Conservation (phyloP, 1,140 invertebrate genomes). For the Leguminivora glycinivorella region DNA sequence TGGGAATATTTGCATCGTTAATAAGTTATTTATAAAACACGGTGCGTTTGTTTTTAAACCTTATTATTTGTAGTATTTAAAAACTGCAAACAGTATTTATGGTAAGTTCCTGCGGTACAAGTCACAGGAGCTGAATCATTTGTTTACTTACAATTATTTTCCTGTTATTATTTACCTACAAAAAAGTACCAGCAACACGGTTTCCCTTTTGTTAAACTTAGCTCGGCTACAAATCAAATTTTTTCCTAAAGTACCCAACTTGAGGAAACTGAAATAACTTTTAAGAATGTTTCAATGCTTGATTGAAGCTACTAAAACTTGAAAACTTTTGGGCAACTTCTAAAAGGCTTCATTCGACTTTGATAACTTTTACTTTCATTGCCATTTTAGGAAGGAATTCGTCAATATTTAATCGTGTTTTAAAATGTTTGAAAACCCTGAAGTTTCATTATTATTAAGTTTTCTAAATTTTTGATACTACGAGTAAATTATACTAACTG, state of each 20-base stretch:
- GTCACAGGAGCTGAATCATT: not conserved
- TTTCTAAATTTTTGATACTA: too few species aligned
- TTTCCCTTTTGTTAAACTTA: constrained; percentile 3
- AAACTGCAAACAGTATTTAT: not conserved
- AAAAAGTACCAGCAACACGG: not conserved
- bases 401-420: constrained; percentile 21
- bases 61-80: not conserved
- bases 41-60: not conserved
- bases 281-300: not conserved
- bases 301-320: not conserved
- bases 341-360: constrained; percentile 15
- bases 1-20: constrained; percentile 27
- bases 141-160: not conserved
- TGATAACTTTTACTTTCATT: constrained; percentile 9
- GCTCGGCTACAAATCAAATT: constrained; percentile 1
- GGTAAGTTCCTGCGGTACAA: not conserved
- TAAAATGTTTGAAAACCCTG: not conserved
- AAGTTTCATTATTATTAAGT: not conserved
- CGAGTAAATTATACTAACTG: too few species aligned
- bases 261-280: constrained; percentile 22
- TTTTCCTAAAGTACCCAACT: not conserved
- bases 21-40: constrained; percentile 1
- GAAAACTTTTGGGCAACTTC: constrained; percentile 9
- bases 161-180: constrained; percentile 7
- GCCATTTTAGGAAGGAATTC: not conserved